Percentiles rank a stretch among this genome's conserved stretches.
phyloP scores from a whole-genome alignment of 2,797 vertebrate genomes.

The Loriculus beryllinus region DNA sequence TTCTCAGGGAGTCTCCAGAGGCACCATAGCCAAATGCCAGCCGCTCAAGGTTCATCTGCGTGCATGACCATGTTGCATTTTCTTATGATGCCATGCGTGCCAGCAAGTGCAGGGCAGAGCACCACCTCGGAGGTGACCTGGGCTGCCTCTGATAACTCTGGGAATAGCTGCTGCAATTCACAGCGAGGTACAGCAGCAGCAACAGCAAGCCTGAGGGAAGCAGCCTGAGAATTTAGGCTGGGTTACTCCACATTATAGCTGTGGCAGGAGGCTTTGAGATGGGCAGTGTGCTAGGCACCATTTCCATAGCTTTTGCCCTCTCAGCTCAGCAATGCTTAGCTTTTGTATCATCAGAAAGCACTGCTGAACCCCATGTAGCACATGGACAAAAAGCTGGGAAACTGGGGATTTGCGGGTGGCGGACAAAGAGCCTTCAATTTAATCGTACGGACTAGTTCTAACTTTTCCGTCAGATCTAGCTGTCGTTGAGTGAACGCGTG shows the following conservation, averaged over 20 bases:
- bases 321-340: slow-evolving; percentile 23
- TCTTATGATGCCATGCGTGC: rapidly evolving
- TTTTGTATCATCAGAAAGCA: slow-evolving; percentile 56
- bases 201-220: background rate
- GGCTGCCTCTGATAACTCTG: background rate
- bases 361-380: slow-evolving; percentile 44
- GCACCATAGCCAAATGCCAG: background rate
- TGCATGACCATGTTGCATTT: background rate
- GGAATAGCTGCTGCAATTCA: background rate
- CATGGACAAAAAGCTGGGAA: background rate
- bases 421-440: background rate
- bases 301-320: slow-evolving; percentile 39
- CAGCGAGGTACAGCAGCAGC: background rate
- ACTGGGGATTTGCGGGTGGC: rapidly evolving
- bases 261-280: background rate
- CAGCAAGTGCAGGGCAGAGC: rapidly evolving
- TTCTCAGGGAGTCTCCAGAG: background rate
- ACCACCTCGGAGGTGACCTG: background rate
- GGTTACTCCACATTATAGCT: background rate
- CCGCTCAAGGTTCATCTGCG: background rate
- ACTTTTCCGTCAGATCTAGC: background rate
- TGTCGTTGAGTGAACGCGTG: slow-evolving; percentile 58
- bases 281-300: background rate
- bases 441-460: background rate
- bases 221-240: background rate